phyloP scores from a whole-genome alignment of 1,140 invertebrate species.

The Sarcophaga peregrina region DNA sequence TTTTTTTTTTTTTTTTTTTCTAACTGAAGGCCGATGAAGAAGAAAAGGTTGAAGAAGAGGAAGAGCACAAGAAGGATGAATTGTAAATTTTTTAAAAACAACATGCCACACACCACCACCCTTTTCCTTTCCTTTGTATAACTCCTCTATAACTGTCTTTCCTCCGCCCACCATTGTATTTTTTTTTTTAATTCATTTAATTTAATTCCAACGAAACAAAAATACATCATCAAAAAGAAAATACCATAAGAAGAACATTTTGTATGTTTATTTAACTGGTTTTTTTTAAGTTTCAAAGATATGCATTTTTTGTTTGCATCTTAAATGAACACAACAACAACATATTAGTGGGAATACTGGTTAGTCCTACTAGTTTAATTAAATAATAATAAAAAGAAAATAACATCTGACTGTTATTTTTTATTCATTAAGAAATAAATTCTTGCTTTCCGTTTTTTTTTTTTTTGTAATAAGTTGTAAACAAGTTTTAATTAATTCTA shows the following conservation, averaged over 20 bases:
- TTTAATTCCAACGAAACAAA: constrained; percentile 14
- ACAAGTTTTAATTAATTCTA: constrained; percentile 26
- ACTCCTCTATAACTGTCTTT: neutral
- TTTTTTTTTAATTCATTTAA: constrained; percentile 33
- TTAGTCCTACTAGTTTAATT: neutral
- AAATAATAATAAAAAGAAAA: neutral
- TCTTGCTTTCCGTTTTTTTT: constrained; percentile 11
- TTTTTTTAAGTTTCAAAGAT: constrained; percentile 8
- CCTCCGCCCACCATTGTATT: constrained; percentile 36
- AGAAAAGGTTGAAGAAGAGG: constrained; percentile 44
- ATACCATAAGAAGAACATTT: neutral
- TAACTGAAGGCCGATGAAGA: constrained; percentile 40
- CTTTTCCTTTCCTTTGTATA: neutral
- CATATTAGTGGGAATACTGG: neutral
- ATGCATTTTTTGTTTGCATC: constrained; percentile 40
- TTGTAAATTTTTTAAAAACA: constrained; percentile 43
- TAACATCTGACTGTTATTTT: neutral
- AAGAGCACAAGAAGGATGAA: constrained; percentile 44
- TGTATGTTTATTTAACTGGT: neutral
- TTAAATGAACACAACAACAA: neutral
- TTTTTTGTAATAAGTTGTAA: neutral
- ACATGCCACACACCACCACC: neutral
- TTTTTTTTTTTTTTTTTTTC: constrained; percentile 24
- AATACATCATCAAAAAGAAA: neutral
- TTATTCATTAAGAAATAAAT: neutral